Conservation (phyloP, 2,797 vertebrate genomes). For the Brotogeris chrysoptera region DNA sequence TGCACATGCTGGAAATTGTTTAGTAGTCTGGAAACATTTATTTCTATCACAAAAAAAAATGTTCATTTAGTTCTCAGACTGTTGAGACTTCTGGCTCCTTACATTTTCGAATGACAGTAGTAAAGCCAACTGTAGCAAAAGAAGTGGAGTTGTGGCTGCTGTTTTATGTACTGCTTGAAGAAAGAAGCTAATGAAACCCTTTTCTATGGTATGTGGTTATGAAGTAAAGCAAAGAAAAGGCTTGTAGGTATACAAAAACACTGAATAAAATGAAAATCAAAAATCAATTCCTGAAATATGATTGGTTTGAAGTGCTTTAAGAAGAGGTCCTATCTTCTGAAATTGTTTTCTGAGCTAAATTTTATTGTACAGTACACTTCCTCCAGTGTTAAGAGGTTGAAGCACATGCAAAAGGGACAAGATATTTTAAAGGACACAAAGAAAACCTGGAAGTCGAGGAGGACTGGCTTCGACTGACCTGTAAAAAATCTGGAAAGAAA, state of each 20-base stretch:
- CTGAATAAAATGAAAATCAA: not conserved
- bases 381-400: not conserved
- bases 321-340: not conserved
- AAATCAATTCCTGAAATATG: not conserved
- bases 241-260: not conserved
- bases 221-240: not conserved
- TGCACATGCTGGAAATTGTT: not conserved
- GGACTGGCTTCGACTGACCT: not conserved
- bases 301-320: not conserved
- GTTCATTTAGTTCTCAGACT: not conserved
- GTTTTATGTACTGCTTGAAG: not conserved
- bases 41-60: not conserved
- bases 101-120: conserved; percentile 7
- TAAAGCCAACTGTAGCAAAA: not conserved
- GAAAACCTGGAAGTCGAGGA: not conserved
- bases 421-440: not conserved
- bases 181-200: not conserved
- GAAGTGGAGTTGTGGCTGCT: not conserved
- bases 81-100: not conserved
- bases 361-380: not conserved
- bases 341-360: not conserved
- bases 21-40: not conserved
- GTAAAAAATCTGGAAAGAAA: not conserved
- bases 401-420: not conserved
- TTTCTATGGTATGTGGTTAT: fast-evolving